Evolutionary conservation across 64 coral and sea anemone species (phyloP).

Genomic region (Montipora foliosa): DNA sequence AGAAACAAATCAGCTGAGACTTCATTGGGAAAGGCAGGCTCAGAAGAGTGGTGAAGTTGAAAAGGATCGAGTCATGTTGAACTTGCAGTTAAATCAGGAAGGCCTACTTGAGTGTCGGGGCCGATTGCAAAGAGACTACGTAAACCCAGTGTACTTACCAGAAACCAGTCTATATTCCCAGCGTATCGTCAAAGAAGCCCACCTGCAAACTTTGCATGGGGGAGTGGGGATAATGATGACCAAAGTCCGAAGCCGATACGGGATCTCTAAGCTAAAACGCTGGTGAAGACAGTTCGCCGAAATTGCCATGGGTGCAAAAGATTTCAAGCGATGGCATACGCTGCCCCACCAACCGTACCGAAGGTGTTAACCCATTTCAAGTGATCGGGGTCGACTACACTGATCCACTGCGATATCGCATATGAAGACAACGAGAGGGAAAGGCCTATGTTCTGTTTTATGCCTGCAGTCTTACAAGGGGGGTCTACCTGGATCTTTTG

Average conservation of each 20-base stretch:
- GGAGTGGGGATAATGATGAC: background rate
- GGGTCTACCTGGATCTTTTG: background rate
- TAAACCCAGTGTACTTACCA: background rate
- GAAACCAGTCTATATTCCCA: constrained; percentile 18
- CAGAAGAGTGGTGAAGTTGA: too few species aligned
- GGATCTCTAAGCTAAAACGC: too few species aligned
- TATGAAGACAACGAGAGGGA: background rate
- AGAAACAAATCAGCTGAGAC: too few species aligned
- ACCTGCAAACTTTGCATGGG: constrained; percentile 17
- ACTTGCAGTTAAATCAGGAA: too few species aligned
- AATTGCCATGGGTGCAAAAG: too few species aligned
- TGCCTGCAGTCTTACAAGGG: background rate
- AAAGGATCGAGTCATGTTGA: too few species aligned
- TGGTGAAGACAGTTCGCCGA: too few species aligned
- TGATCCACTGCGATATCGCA: background rate
- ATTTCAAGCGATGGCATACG: constrained; percentile 19
- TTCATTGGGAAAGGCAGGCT: too few species aligned
- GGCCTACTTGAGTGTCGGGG: too few species aligned
- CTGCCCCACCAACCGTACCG: constrained; percentile 8
- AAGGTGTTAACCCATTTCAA: background rate
- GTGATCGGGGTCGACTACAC: background rate
- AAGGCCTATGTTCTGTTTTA: too few species aligned
- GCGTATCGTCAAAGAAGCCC: constrained; percentile 11
- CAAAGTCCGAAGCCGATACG: background rate
- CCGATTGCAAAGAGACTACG: background rate